Evolutionary conservation across 2,113 vertebrate species (phyloP), one percentile per base, ranked within the genome.

Genomic region (Salvelinus namaycush): DNA sequence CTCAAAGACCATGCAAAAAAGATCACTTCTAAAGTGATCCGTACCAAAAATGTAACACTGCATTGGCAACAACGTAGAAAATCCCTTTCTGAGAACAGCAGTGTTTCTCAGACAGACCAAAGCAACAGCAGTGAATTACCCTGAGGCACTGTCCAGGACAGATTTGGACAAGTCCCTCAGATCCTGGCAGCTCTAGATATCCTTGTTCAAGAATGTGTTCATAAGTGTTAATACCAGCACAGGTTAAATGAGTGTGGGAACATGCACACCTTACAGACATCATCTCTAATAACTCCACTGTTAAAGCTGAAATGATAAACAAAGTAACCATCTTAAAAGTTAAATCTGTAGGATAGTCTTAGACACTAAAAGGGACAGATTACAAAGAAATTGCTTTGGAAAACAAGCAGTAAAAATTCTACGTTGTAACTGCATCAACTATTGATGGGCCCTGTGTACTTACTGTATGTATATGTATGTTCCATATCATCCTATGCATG

Each of bases 171-270:
- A 73, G 72, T 48, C 67, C 72, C 72, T 68, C 39, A 73, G 16
- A 86, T 78, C 74, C 83, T 75, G 82, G 65, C 82, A 76, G 51
- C 67, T 31, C 74, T 68, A 24, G 81, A 76, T 80, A 82, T 71
- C 74, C 84, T 27, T 79, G 87, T 70, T 87, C 82, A 86, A 87
- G 86, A 86, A 88, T 84, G 85, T 88, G 84, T 79, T 87, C 82
- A 87, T 90, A 86, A 89, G 79, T 82, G 83, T 72, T 84, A 74
- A 64, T 39, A 9, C 65, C 76, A 75, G 74, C 82, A 81, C 83
- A 79, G 2, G 51, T 54, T 16, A 62, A 62, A 13, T 24, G 51
- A 18, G 51, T 4, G 20, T 62, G 18, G 59, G n/a, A 62, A 62
- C 18, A 62, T 62, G 59, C 59, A 62, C 51, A 54, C 51, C 51